Evolutionary conservation across 2,797 vertebrate species (phyloP).

Genomic region (Bradypodion ventrale): DNA sequence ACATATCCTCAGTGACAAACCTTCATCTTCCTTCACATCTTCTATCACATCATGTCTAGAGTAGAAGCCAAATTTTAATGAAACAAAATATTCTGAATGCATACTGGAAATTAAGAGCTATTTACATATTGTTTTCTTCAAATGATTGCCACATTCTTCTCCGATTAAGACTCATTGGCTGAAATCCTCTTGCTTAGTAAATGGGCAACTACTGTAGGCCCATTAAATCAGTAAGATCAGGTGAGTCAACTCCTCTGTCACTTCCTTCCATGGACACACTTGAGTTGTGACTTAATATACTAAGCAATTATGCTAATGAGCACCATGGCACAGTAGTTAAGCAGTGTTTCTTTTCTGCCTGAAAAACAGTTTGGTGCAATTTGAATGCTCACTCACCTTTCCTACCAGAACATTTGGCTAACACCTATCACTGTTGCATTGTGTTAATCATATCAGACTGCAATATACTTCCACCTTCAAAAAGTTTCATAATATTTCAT

Average conservation of each 20-base stretch:
- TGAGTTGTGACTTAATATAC: too few relatives aligned
- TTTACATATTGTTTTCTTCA: slow-evolving; percentile 20
- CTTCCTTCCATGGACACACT: too few relatives aligned
- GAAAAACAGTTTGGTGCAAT: neutral
- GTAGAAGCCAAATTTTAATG: slow-evolving; percentile 1
- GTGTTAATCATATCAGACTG: slow-evolving; percentile 39
- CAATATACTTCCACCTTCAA: slow-evolving; percentile 49
- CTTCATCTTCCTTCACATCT: neutral
- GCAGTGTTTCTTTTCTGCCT: neutral
- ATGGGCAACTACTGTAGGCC: too few relatives aligned
- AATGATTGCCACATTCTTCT: neutral
- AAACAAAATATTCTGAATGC: neutral
- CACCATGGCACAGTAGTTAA: too few relatives aligned
- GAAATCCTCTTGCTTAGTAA: too few relatives aligned
- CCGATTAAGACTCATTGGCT: too few relatives aligned
- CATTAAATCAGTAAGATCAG: neutral
- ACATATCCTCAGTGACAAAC: neutral
- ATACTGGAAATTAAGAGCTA: slow-evolving; percentile 40
- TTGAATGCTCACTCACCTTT: neutral
- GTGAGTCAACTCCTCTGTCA: neutral
- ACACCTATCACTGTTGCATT: neutral
- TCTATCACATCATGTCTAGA: neutral
- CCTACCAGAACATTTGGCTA: neutral
- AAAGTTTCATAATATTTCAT: slow-evolving; percentile 45
- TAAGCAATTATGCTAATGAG: too few relatives aligned